A percentile compares a stretch with the other conserved stretches of the same genome.
Conservation (phyloP, 2,797 vertebrate species). For the Clarias fuscus region DNA sequence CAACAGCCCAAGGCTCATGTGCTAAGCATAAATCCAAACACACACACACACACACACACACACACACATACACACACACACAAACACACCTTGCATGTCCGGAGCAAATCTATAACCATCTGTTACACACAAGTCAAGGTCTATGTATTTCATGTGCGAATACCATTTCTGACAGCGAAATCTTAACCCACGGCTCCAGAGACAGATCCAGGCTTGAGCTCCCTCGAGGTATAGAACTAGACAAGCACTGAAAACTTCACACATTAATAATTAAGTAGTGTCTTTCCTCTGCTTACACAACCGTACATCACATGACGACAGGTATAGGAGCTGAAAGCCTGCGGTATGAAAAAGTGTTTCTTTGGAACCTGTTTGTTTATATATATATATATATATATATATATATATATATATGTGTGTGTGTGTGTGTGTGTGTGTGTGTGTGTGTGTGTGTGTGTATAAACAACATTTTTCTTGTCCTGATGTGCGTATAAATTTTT, state of each 20-base stretch:
- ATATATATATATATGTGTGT: no score
- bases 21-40: constrained; percentile 35
- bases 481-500: no score
- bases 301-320: constrained; percentile 7
- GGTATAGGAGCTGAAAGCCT: not conserved
- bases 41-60: constrained; percentile 12
- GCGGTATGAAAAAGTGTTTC: no score
- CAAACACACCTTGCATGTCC: not conserved
- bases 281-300: not conserved
- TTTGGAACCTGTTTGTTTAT: no score
- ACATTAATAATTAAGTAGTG: not conserved
- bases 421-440: no score
- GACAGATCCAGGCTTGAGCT: constrained; percentile 43
- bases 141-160: constrained; percentile 28
- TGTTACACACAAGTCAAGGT: constrained; percentile 25
- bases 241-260: constrained; percentile 30
- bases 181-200: constrained; percentile 16
- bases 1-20: constrained; percentile 32
- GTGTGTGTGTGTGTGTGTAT: no score
- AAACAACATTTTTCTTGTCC: no score
- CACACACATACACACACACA: constrained; percentile 19
- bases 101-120: not conserved
- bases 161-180: constrained; percentile 21
- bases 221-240: constrained; percentile 32
- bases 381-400: no score